Conservation (phyloP, 2,888 invertebrate species). For the Spatulosminthurus flaviceps region DNA sequence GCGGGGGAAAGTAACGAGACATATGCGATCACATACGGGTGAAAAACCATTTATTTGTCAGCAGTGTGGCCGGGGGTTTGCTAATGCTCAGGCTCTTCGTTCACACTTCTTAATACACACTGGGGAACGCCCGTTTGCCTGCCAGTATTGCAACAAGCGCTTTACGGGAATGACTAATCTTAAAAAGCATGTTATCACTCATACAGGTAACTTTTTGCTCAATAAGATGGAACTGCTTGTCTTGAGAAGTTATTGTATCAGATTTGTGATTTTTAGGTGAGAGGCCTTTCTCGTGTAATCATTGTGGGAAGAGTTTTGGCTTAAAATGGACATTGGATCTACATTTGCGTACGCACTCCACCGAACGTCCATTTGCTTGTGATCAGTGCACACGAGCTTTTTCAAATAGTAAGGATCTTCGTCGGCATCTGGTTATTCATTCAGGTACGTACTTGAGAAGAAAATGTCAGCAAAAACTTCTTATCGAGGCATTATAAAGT, state of each 20-base stretch:
- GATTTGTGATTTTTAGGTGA: conserved; percentile 66
- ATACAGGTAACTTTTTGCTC: conserved; percentile 68
- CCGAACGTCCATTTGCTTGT: conserved; percentile 72
- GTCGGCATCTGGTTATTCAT: conserved; percentile 76
- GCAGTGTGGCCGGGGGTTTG: conserved; percentile 73
- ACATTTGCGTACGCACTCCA: conserved; percentile 71
- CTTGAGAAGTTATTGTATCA: too few species aligned
- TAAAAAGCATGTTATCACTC: conserved; percentile 74
- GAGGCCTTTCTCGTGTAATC: conserved; percentile 70
- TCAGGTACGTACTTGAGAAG: conserved; percentile 69
- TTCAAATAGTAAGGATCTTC: conserved; percentile 75
- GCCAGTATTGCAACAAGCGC: conserved; percentile 72
- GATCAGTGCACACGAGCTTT: conserved; percentile 75
- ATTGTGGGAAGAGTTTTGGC: conserved; percentile 73
- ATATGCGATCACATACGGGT: conserved; percentile 74
- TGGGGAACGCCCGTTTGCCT: conserved; percentile 53
- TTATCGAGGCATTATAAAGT: too few species aligned
- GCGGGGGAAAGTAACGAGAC: conserved; percentile 76
- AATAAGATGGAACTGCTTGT: too few species aligned
- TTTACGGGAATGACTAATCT: conserved; percentile 75
- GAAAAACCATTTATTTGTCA: conserved; percentile 71
- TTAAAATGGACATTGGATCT: conserved; percentile 72
- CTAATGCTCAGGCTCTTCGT: conserved; percentile 66
- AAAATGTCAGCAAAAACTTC: too few species aligned
- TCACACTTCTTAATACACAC: conserved; percentile 61